phyloP scores from a whole-genome alignment of 2,888 invertebrate species.

The Lymantria monacha region DNA sequence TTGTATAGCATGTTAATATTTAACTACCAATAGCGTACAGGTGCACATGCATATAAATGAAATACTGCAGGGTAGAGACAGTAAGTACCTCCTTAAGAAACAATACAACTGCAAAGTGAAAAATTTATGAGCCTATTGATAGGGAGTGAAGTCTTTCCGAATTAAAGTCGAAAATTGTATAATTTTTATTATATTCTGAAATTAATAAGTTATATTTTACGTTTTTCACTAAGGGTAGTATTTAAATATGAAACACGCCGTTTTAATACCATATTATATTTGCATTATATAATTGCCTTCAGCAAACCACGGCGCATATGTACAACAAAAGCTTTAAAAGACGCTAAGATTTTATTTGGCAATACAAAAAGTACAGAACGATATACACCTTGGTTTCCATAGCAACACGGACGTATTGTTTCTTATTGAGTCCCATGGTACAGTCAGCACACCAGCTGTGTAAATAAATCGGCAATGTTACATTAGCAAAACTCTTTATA shows the following conservation, averaged over 20 bases:
- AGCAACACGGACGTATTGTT: conserved; percentile 53
- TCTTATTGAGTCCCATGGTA: conserved; percentile 49
- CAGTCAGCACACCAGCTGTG: conserved; percentile 48
- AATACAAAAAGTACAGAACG: conserved; percentile 41
- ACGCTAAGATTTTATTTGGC: neutral
- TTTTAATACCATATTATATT: no score
- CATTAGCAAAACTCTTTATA: conserved; percentile 13
- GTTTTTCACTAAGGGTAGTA: no score
- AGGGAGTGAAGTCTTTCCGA: no score
- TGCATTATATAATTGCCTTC: no score
- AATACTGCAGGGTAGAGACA: neutral
- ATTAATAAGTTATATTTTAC: no score
- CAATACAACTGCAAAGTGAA: conserved; percentile 47
- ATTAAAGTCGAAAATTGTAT: no score
- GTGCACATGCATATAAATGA: neutral
- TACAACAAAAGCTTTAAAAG: no score
- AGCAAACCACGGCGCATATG: no score
- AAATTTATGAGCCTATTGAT: conserved; percentile 21
- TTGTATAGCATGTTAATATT: no score
- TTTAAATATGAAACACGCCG: no score
- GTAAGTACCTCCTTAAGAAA: conserved; percentile 46
- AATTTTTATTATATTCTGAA: no score
- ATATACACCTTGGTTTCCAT: conserved; percentile 60
- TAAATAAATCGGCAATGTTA: conserved; percentile 50
- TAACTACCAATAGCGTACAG: no score